Percentiles rank a stretch among this genome's conserved stretches.
These are phyloP conservation scores for Hypselothyrea guttata DNA, from an alignment of 2,888 invertebrate genomes.

Conservation along the genomic window DNA sequence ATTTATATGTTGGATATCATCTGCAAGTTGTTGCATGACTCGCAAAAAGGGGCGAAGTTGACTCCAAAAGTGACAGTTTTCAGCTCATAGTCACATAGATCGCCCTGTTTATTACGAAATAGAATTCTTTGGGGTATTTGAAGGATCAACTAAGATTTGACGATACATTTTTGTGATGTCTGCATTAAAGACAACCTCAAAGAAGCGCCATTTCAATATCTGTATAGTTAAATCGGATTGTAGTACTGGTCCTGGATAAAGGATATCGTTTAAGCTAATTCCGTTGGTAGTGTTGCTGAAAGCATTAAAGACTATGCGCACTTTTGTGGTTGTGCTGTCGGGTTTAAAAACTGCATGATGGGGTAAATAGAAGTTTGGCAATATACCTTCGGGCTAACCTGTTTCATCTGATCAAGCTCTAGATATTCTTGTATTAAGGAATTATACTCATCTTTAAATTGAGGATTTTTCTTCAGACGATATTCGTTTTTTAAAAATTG, in stretches of 20 bases:
- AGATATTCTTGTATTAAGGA: not conserved
- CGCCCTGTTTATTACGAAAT: not conserved
- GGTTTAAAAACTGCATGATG: too few species aligned
- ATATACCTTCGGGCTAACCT: not conserved
- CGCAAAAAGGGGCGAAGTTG: constrained; percentile 1
- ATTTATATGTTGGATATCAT: not conserved
- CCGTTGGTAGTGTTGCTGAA: too few species aligned
- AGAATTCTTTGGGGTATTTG: constrained; percentile 1
- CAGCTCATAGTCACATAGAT: constrained; percentile 4
- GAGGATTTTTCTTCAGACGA: not conserved
- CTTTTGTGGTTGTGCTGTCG: too few species aligned
- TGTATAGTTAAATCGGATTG: too few species aligned
- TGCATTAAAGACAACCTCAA: not conserved
- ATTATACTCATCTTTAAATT: not conserved
- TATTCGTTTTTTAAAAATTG: not conserved
- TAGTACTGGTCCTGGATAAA: too few species aligned
- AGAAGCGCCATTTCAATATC: too few species aligned
- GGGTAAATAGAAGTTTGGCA: not conserved
- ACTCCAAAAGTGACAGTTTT: constrained; percentile 3
- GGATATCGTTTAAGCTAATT: too few species aligned
- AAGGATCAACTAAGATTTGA: not conserved
- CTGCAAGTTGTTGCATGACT: not conserved
- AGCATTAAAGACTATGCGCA: too few species aligned
- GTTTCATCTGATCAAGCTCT: not conserved
- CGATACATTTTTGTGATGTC: constrained; percentile 6